A percentile compares a stretch with the other conserved stretches of the same genome.
These are phyloP conservation scores for Chiloscyllium plagiosum DNA, from an alignment of 2,113 vertebrate species.

Conservation along the genomic window DNA sequence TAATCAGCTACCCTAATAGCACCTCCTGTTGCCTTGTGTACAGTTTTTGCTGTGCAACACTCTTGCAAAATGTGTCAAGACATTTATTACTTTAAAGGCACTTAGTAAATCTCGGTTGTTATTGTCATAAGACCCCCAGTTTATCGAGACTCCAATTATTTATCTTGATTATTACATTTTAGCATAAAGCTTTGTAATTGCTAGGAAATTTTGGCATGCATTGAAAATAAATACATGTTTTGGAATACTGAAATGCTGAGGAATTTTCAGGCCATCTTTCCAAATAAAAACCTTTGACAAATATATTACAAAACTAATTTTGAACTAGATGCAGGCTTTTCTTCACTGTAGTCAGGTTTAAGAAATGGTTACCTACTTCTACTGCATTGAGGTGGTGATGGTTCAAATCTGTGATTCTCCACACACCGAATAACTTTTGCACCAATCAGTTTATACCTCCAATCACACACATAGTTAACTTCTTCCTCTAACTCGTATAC, in stretches of 20 bases:
- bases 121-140: too few species aligned
- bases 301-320: not conserved
- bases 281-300: not conserved
- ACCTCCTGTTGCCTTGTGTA: too few species aligned
- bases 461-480: not conserved
- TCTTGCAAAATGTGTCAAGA: too few species aligned
- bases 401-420: not conserved
- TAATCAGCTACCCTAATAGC: too few species aligned
- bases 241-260: not conserved
- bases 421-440: not conserved
- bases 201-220: not conserved
- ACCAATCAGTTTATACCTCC: not conserved
- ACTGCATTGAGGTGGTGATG: rapidly evolving
- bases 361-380: not conserved
- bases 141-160: not conserved
- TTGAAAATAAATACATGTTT: not conserved
- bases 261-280: not conserved
- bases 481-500: not conserved
- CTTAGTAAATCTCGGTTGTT: too few species aligned
- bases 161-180: not conserved
- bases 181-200: not conserved
- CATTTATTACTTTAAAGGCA: too few species aligned
- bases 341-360: not conserved
- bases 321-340: not conserved
- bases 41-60: too few species aligned